Evolutionary conservation across 2,888 invertebrate species (phyloP).

Genomic region (Dyspetes luteomarginatus): DNA sequence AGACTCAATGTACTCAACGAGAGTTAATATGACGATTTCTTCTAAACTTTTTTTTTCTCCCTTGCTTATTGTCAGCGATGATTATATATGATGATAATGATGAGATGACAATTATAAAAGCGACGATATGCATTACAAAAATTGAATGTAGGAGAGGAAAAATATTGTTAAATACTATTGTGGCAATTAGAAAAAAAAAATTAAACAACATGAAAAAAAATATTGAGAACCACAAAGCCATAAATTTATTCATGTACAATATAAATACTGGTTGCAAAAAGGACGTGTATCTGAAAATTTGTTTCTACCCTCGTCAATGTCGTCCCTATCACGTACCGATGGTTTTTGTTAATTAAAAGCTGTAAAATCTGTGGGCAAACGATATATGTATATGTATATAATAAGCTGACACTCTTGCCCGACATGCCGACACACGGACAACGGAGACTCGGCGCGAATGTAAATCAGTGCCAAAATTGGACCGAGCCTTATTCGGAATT

Average conservation of each 20-base stretch:
- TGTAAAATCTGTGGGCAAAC: constrained; percentile 41
- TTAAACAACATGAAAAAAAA: neutral
- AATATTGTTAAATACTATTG: no score
- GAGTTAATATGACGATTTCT: no score
- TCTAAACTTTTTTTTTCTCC: no score
- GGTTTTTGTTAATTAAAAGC: constrained; percentile 59
- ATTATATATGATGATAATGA: no score
- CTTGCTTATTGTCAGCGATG: no score
- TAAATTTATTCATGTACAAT: constrained; percentile 9
- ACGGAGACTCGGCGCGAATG: constrained; percentile 40
- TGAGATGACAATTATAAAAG: no score
- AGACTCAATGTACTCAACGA: no score
- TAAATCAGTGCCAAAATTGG: constrained; percentile 61
- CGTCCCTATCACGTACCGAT: constrained; percentile 31
- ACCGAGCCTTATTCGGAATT: constrained; percentile 60
- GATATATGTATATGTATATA: constrained; percentile 13
- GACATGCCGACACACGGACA: constrained; percentile 13
- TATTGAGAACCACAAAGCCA: neutral
- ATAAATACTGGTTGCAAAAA: constrained; percentile 26
- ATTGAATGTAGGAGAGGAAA: no score
- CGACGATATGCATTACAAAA: no score
- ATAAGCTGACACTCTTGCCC: neutral
- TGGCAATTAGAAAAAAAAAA: no score
- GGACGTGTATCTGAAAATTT: constrained; percentile 17
- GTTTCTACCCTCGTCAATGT: constrained; percentile 58